Evolutionary conservation across 2,888 invertebrate genomes (phyloP).

Genomic region (Cheilosia scutellata): DNA sequence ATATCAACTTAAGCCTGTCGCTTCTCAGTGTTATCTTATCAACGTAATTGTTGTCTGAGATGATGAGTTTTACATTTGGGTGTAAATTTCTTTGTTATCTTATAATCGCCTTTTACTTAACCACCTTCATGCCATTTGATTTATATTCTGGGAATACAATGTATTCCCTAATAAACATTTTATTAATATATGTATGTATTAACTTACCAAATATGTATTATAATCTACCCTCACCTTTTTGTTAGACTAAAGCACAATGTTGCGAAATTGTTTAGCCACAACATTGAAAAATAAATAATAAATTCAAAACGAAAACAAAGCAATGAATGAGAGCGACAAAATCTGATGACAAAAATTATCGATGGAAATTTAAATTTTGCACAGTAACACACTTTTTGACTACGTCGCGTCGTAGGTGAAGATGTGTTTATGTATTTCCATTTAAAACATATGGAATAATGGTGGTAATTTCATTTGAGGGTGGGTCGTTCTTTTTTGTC

Average conservation of each 20-base stretch:
- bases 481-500: constrained; percentile 27
- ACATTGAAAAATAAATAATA: constrained; percentile 2
- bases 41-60: constrained; percentile 22
- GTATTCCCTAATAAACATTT: not conserved
- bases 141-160: constrained; percentile 37
- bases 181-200: not conserved
- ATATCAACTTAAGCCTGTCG: constrained; percentile 35
- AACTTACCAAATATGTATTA: constrained; percentile 30
- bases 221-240: constrained; percentile 40
- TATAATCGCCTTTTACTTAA: constrained; percentile 46
- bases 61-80: constrained; percentile 68
- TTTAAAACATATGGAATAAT: constrained; percentile 28
- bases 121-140: constrained; percentile 74
- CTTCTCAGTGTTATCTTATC: constrained; percentile 57
- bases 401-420: no score
- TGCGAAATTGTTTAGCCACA: constrained; percentile 21
- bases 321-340: constrained; percentile 34
- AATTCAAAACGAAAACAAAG: constrained; percentile 34
- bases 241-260: constrained; percentile 24
- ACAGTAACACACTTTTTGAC: constrained; percentile 17
- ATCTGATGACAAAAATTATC: constrained; percentile 18
- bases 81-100: constrained; percentile 39
- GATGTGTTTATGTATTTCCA: constrained; percentile 3
- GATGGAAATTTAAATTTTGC: constrained; percentile 33
- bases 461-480: constrained; percentile 32